Conservation (phyloP, 2,113 vertebrate species). For the Otis tarda region DNA sequence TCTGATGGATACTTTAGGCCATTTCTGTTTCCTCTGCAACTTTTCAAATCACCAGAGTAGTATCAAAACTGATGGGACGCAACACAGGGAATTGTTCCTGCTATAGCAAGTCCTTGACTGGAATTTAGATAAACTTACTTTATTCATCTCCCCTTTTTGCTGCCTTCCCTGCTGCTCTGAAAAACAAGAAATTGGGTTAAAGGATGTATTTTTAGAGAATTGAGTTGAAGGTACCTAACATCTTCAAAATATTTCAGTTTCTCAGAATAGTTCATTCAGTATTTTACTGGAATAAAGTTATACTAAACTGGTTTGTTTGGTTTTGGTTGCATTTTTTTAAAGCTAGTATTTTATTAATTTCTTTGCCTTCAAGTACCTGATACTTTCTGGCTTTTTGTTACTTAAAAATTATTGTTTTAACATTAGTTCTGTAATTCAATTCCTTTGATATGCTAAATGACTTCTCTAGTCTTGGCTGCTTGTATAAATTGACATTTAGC, state of each 20-base stretch:
- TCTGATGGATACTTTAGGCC: not conserved
- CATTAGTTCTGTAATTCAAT: not conserved
- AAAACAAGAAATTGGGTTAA: not conserved
- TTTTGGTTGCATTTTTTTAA: not conserved
- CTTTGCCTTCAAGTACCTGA: not conserved
- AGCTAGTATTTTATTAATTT: not conserved
- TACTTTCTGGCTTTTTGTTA: not conserved
- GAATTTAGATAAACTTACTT: not conserved
- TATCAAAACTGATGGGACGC: not conserved
- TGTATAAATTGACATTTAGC: not conserved
- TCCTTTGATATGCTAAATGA: not conserved
- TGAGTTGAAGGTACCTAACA: not conserved
- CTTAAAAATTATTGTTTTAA: not conserved
- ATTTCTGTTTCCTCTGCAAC: not conserved
- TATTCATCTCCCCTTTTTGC: not conserved
- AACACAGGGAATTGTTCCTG: not conserved
- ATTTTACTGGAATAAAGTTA: not conserved
- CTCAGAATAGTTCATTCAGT: not conserved
- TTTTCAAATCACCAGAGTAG: not conserved
- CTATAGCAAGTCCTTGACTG: not conserved
- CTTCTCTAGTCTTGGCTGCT: not conserved
- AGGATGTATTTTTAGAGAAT: not conserved
- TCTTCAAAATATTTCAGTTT: not conserved
- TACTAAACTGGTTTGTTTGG: not conserved
- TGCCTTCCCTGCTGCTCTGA: not conserved